These are phyloP conservation scores for Lasaia peninsularis DNA, from an alignment of 1,140 invertebrate species.

Conservation along the genomic window DNA sequence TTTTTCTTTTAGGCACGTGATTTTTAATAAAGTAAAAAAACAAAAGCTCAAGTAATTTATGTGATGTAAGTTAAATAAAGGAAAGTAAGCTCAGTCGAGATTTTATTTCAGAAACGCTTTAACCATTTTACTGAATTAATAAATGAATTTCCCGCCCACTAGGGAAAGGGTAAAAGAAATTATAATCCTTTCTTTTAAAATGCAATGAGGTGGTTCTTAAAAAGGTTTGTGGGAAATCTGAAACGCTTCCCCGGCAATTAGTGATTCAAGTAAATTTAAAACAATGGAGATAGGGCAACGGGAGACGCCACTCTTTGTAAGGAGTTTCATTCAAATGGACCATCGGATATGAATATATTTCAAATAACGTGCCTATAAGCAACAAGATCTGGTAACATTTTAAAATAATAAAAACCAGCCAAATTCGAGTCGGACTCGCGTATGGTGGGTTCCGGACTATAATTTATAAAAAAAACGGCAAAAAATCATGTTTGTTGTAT, in stretches of 20 bases:
- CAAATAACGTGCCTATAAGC: background rate
- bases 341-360: background rate
- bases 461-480: no score
- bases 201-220: slow-evolving; percentile 75
- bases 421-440: no score
- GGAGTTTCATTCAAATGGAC: slow-evolving; percentile 28
- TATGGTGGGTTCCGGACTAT: no score
- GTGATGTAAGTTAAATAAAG: slow-evolving; percentile 1
- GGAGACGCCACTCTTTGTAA: slow-evolving; percentile 53
- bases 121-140: slow-evolving; percentile 63
- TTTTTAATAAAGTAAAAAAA: background rate
- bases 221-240: slow-evolving; percentile 69
- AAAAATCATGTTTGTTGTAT: no score
- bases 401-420: no score
- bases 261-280: slow-evolving; percentile 69
- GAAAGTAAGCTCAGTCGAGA: slow-evolving; percentile 17
- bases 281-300: slow-evolving; percentile 56
- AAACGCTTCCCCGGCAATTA: slow-evolving; percentile 69
- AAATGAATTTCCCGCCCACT: slow-evolving; percentile 53
- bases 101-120: slow-evolving; percentile 21
- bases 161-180: slow-evolving; percentile 61
- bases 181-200: slow-evolving; percentile 77
- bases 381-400: background rate
- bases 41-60: background rate
- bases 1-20: background rate